Evolutionary conservation across 1,140 invertebrate species (phyloP), one percentile per base, ranked within the genome.

Genomic region (Bombyx mandarina): DNA sequence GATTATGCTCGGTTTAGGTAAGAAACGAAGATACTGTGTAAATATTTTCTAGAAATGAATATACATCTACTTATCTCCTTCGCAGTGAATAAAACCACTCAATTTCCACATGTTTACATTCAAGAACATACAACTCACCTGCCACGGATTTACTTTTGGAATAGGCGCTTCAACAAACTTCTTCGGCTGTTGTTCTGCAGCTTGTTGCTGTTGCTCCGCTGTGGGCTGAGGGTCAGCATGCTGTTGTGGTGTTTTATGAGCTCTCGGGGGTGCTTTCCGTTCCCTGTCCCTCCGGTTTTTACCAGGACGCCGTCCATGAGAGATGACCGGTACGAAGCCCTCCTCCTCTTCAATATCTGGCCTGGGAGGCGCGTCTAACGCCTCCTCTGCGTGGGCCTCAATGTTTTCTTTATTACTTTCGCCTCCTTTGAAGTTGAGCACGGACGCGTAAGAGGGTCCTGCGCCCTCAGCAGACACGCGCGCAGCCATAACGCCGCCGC

Each of bases 121-220:
- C 4, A 5, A 35, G 26, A 18, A 5, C 26, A 35, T 35, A 35
- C 26, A 8, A 50, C 81, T 88, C 45, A 89, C 82, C 86, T 90
- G 89, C 90, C 90, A 91, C 54, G 89, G 89, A 74, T 91, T 91
- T 53, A 90, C 89, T 82, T 90, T 90, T 1, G 90, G 90, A 60
- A 90, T 82, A 8, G 90, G 90, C 35, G 90, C 90, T 66, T 89
- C 90, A 6, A 91, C 90, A 75, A 91, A 91, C 73, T 89, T 90
- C 73, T 89, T 90, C 0, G 82, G 82, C 58, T 89, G 83, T 3
- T 69, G 58, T 1, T 80, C 80, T 6, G 69, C 60, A 6, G 77
- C 54, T 18, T 72, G 67, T 46, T 72, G 72, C 54, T 73, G 75
- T 54, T 79, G 75, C 8, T 81, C 79, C n/a, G 67, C 43, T 0